Evolutionary conservation across 2,888 invertebrate species (phyloP).

Genomic region (Caenorhabditis virilis): DNA sequence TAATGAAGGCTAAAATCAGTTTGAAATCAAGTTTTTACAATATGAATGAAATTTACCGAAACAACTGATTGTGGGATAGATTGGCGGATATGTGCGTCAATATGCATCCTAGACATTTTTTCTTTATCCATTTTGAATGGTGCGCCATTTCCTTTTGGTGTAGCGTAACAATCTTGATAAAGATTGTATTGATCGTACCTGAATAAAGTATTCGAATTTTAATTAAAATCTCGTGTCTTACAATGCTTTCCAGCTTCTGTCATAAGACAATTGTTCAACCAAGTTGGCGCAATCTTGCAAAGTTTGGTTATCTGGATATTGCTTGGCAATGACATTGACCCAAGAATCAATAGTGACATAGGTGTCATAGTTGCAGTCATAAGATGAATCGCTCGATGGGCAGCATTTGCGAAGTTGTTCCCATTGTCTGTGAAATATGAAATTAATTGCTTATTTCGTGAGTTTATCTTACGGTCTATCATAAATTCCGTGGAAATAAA

Average conservation of each 20-base stretch:
- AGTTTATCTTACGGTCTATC: conserved; percentile 46
- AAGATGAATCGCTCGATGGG: conserved; percentile 25
- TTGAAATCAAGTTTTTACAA: neutral
- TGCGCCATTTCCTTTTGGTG: conserved; percentile 5
- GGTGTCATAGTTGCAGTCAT: conserved; percentile 50
- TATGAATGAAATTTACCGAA: neutral
- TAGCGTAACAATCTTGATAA: conserved; percentile 59
- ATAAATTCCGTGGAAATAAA: conserved; percentile 58
- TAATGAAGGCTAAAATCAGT: conserved; percentile 17
- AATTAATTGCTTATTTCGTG: no score
- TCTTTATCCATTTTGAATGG: conserved; percentile 7
- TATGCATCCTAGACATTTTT: conserved; percentile 9
- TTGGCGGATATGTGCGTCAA: conserved; percentile 9
- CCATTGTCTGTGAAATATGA: conserved; percentile 54
- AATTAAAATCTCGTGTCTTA: conserved; percentile 1
- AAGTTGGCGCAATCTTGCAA: conserved; percentile 40
- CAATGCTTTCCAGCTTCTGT: conserved; percentile 41
- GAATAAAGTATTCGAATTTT: neutral
- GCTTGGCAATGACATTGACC: conserved; percentile 35
- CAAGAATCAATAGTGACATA: conserved; percentile 36
- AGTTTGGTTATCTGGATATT: conserved; percentile 29
- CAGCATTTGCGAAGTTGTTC: conserved; percentile 52
- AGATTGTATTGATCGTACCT: conserved; percentile 61
- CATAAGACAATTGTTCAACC: conserved; percentile 42
- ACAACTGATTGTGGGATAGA: conserved; percentile 23